Evolutionary conservation across 2,113 vertebrate genomes (phyloP).

Genomic region (Hemichromis elongatus): DNA sequence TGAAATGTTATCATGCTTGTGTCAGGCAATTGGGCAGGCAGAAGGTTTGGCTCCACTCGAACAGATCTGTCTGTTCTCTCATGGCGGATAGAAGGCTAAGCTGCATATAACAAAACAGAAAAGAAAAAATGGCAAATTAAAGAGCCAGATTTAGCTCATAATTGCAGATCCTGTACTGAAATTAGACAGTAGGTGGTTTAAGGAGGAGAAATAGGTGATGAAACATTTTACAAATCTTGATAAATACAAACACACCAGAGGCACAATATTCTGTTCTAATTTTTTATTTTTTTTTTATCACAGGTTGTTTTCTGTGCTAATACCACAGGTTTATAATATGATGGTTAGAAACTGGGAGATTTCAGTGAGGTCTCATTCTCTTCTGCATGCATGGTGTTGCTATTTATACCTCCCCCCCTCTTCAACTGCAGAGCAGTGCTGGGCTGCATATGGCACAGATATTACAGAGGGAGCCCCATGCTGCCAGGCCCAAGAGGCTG

Average conservation of each 20-base stretch:
- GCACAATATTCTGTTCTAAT: not conserved
- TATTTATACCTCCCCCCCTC: constrained; percentile 54
- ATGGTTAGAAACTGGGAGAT: not conserved
- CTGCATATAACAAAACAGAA: constrained; percentile 6
- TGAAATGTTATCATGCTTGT: constrained; percentile 57
- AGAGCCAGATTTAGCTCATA: constrained; percentile 1
- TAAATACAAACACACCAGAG: not conserved
- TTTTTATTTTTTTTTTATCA: no score
- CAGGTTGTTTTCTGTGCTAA: not conserved
- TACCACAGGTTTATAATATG: not conserved
- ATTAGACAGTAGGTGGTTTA: constrained; percentile 2
- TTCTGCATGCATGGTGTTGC: constrained; percentile 39
- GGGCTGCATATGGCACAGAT: constrained; percentile 55
- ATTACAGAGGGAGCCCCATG: constrained; percentile 39
- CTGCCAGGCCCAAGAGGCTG: constrained; percentile 31
- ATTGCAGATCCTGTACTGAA: not conserved
- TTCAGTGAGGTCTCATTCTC: constrained; percentile 20
- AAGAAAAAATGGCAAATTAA: constrained; percentile 21
- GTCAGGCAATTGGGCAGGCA: constrained; percentile 47
- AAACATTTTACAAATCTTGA: constrained; percentile 19
- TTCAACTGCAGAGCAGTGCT: constrained; percentile 36
- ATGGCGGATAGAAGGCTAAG: constrained; percentile 3
- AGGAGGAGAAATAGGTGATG: constrained; percentile 8
- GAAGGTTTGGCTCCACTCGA: constrained; percentile 52
- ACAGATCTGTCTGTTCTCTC: constrained; percentile 22